A percentile compares a stretch with the other conserved stretches of the same genome.
Conservation (phyloP, 2,797 vertebrate genomes). For the Gobio occitaniae region DNA sequence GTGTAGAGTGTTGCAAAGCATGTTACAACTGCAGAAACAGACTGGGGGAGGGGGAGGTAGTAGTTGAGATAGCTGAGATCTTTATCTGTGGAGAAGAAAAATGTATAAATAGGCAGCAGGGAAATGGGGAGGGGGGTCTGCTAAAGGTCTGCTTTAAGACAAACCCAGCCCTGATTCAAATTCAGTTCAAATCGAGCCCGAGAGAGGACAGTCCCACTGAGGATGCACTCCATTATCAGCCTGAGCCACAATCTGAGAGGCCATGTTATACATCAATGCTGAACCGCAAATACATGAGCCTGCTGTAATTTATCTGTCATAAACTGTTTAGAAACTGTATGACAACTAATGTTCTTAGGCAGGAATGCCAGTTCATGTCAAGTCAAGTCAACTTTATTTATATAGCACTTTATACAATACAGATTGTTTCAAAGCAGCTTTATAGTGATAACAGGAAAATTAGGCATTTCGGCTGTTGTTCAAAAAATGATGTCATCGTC, state of each 20-base stretch:
- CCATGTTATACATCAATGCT: constrained; percentile 50
- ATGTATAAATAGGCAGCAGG: constrained; percentile 80
- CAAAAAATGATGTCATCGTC: too few species aligned
- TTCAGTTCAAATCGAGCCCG: constrained; percentile 44
- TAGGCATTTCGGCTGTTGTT: too few species aligned
- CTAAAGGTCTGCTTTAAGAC: constrained; percentile 49
- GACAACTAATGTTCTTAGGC: constrained; percentile 13
- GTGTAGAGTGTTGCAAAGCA: constrained; percentile 69
- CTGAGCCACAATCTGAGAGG: constrained; percentile 45
- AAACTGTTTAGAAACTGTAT: constrained; percentile 50
- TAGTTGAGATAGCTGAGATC: constrained; percentile 84
- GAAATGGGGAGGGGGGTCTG: constrained; percentile 49
- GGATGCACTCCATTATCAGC: constrained; percentile 39
- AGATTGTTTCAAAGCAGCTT: too few species aligned
- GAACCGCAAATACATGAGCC: constrained; percentile 35
- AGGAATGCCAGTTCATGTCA: constrained; percentile 1
- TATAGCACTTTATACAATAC: too few species aligned
- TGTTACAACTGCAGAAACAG: constrained; percentile 82
- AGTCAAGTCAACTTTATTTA: too few species aligned
- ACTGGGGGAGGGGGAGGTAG: constrained; percentile 85
- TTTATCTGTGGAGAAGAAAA: constrained; percentile 85
- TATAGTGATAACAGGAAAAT: too few species aligned
- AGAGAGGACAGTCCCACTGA: constrained; percentile 43
- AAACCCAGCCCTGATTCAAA: constrained; percentile 50
- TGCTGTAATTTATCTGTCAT: constrained; percentile 34